Conservation (phyloP, 2,797 vertebrate genomes). For the Oreonectes daqikongensis region DNA sequence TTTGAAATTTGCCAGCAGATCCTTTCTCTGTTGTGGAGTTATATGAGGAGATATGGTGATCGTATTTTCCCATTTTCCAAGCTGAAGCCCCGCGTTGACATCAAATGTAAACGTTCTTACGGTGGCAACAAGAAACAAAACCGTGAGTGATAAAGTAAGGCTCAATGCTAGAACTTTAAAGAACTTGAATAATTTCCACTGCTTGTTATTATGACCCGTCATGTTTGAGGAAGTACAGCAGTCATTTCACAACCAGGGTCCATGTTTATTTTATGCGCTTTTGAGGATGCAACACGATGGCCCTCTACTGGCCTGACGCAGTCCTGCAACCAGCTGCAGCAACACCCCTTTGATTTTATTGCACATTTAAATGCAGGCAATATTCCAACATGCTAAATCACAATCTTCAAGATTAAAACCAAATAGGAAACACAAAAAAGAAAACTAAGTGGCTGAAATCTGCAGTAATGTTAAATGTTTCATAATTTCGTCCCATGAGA, state of each 20-base stretch:
- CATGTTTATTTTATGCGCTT: constrained; percentile 24
- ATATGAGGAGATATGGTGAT: constrained; percentile 63
- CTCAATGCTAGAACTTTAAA: constrained; percentile 61
- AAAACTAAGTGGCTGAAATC: too few species aligned
- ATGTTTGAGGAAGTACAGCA: constrained; percentile 54
- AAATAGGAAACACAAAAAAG: too few species aligned
- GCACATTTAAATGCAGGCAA: too few species aligned
- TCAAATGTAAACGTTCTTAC: constrained; percentile 74
- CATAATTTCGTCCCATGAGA: too few species aligned
- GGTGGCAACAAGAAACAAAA: constrained; percentile 61
- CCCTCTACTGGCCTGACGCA: constrained; percentile 16
- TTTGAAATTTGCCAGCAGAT: constrained; percentile 78
- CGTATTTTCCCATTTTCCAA: constrained; percentile 73
- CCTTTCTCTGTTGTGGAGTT: constrained; percentile 63
- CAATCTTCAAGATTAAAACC: too few species aligned
- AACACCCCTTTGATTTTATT: neutral
- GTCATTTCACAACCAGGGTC: constrained; percentile 1
- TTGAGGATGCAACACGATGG: neutral
- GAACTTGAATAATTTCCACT: constrained; percentile 47
- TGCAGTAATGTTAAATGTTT: too few species aligned
- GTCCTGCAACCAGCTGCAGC: neutral
- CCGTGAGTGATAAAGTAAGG: constrained; percentile 32
- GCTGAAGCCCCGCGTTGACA: constrained; percentile 69
- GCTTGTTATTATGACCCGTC: constrained; percentile 47
- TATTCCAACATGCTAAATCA: too few species aligned